Evolutionary conservation across 2,113 vertebrate genomes (phyloP).

Genomic region (Andinoacara biseriatus): DNA sequence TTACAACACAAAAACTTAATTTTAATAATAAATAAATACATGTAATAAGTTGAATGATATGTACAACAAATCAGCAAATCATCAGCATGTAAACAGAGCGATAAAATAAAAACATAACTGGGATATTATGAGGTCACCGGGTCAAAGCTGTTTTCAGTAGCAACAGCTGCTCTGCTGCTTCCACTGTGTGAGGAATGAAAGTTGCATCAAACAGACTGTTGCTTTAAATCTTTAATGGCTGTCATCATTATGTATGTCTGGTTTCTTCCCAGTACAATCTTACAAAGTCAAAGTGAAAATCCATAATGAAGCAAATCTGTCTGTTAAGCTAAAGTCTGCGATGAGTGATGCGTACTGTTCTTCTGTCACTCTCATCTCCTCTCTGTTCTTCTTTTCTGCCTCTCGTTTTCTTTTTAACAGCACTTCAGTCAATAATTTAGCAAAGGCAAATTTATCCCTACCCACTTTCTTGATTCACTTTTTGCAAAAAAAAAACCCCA

Average conservation of each 20-base stretch:
- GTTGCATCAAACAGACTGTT: conserved; percentile 14
- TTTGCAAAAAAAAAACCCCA: conserved; percentile 1
- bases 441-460: not conserved
- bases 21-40: not conserved
- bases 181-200: not conserved
- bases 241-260: not conserved
- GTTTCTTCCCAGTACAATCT: not conserved
- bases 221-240: not conserved
- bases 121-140: not conserved
- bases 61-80: not conserved
- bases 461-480: not conserved
- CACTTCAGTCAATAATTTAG: conserved; percentile 44
- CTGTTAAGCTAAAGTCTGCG: conserved; percentile 2
- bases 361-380: conserved; percentile 29
- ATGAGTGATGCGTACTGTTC: conserved; percentile 47
- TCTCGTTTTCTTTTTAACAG: conserved; percentile 27
- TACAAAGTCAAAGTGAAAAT: conserved; percentile 14
- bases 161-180: not conserved
- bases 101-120: not conserved
- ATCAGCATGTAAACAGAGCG: not conserved
- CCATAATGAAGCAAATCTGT: conserved; percentile 9
- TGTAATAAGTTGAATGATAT: not conserved
- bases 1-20: not conserved
- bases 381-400: conserved; percentile 19
- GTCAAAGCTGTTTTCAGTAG: not conserved